phyloP scores from a whole-genome alignment of 2,113 vertebrate species.

The Erpornis zantholeuca region DNA sequence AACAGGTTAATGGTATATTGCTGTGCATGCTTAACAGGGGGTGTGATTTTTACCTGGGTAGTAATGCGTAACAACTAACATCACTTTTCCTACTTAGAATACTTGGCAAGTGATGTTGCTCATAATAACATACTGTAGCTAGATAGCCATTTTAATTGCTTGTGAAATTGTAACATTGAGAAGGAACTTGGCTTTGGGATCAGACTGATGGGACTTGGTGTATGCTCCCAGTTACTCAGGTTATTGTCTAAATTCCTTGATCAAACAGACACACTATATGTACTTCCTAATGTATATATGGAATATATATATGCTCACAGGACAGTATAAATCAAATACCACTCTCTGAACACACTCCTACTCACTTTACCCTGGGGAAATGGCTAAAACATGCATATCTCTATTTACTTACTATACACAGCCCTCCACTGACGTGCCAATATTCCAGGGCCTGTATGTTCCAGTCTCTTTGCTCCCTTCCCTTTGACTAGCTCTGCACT shows the following conservation, averaged over 20 bases:
- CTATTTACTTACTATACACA: background rate
- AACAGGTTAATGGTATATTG: background rate
- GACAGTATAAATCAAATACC: background rate
- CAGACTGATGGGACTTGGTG: background rate
- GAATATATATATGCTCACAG: background rate
- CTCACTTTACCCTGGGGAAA: background rate
- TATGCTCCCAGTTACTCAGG: background rate
- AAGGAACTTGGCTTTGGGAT: background rate
- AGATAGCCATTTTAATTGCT: slow-evolving; percentile 27
- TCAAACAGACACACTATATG: background rate
- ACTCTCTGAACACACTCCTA: background rate
- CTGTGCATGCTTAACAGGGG: background rate
- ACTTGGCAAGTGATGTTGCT: background rate
- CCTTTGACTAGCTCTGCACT: background rate
- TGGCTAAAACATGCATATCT: background rate
- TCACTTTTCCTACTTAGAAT: background rate
- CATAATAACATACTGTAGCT: background rate
- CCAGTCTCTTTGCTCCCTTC: background rate
- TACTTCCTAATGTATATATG: background rate
- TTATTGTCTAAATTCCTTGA: background rate
- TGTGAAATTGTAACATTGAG: background rate
- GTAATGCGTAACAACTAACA: background rate
- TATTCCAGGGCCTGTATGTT: background rate
- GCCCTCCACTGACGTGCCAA: background rate
- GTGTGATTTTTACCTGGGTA: background rate